Conservation (phyloP, 2,888 invertebrate species). For the Andrena fulva region DNA sequence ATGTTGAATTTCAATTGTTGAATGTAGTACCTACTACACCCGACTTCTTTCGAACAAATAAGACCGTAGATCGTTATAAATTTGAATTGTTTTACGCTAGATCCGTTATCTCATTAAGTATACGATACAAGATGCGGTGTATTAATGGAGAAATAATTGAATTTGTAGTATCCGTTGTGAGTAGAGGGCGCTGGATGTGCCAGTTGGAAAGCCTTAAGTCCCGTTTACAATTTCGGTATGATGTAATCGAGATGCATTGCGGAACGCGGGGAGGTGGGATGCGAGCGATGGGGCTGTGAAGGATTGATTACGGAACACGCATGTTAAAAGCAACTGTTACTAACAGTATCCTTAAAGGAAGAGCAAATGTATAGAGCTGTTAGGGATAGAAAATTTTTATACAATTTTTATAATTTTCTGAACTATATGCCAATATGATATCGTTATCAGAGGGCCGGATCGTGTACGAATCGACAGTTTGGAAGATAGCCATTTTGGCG, state of each 20-base stretch:
- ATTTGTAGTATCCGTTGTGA: not conserved
- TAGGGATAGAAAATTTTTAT: constrained; percentile 41
- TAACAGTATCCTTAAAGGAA: constrained; percentile 43
- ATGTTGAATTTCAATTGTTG: not conserved
- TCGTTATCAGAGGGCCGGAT: constrained; percentile 18
- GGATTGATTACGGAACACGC: constrained; percentile 36
- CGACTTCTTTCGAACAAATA: not conserved
- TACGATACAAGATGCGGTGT: constrained; percentile 1
- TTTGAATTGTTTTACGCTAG: not conserved
- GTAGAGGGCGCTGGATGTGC: constrained; percentile 2
- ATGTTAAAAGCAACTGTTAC: constrained; percentile 49
- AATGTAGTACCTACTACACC: not conserved
- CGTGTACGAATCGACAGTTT: constrained; percentile 38
- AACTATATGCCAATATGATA: constrained; percentile 35
- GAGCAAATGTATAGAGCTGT: constrained; percentile 36
- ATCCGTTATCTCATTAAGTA: constrained; percentile 25
- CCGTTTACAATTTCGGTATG: constrained; percentile 11
- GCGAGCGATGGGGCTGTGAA: not conserved
- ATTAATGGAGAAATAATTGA: constrained; percentile 9
- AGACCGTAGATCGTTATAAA: not conserved
- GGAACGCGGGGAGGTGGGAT: constrained; percentile 19
- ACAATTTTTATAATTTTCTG: constrained; percentile 49
- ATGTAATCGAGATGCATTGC: not conserved
- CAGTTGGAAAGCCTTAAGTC: constrained; percentile 2
- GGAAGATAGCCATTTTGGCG: constrained; percentile 76